Evolutionary conservation across 2,113 vertebrate genomes (phyloP).

Genomic region (Actenoides lindsayi): DNA sequence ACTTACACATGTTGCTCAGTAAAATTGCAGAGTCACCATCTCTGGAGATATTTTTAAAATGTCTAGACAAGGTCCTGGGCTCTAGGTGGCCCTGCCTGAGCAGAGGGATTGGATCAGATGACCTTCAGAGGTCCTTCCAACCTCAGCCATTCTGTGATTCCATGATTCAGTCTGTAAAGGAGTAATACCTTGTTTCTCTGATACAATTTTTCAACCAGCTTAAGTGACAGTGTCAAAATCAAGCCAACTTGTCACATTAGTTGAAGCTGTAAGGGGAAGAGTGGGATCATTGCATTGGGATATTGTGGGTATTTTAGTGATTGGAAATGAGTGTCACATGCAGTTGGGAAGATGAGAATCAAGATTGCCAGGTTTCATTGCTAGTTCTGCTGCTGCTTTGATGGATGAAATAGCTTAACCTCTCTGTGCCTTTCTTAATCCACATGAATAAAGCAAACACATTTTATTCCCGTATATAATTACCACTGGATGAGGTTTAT

Average conservation of each 20-base stretch:
- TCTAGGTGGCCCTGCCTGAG: neutral
- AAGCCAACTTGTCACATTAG: neutral
- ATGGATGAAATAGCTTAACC: neutral
- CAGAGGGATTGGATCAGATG: accelerated
- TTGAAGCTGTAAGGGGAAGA: neutral
- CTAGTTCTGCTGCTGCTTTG: neutral
- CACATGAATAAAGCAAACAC: neutral
- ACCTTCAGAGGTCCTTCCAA: neutral
- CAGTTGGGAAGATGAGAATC: neutral
- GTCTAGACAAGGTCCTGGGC: neutral
- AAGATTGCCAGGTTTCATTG: neutral
- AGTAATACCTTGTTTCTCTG: neutral
- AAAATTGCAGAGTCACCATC: neutral
- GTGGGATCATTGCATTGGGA: neutral
- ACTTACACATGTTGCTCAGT: neutral
- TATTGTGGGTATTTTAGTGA: neutral
- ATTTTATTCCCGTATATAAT: neutral
- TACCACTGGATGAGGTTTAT: neutral
- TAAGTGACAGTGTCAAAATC: neutral
- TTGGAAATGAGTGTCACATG: accelerated
- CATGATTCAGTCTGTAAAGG: neutral
- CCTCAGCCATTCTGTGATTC: neutral
- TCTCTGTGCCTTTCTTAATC: neutral
- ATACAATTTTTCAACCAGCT: neutral
- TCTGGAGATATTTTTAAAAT: neutral